Base-by-base conservation (phyloP, 2,888 invertebrate genomes). In the Xylota segnis region DNA sequence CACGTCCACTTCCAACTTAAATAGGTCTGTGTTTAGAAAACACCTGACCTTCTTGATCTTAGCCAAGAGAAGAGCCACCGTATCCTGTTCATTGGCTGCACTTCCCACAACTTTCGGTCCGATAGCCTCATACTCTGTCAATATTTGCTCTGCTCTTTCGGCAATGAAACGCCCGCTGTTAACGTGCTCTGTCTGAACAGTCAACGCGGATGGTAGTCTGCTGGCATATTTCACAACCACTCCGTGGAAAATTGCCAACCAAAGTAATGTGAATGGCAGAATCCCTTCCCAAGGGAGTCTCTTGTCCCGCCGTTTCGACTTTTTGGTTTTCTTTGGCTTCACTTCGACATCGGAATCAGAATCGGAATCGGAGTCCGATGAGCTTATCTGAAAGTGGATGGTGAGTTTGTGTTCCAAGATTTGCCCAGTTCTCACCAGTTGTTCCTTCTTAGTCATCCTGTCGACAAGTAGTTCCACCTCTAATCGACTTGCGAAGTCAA, bases 51-150 rank as follows among this genome's bases (percentile, higher is more conserved):
- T 87, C 34, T 89, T 89, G 5, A 91, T 82, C 58, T 90, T 88
- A 5, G 88, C 63, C 2, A 86, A 88, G 58, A 89, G 88, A 92
- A 94, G 93, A 74, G 93, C 92, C 0, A 95, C 93, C 0, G 95
- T 94, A 1, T 92, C 88, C 12, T 94, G 93, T 92, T 96, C 96
- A 92, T 96, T 96, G 87, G 94, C 95, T 79, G 94, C 92, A 89
- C 96, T 96, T 6, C 96, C 96, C 18, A 94, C 94, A 1, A 95
- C 94, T 87, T 95, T 93, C 1, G 96, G 95, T 0, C 96, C 96
- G 61, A 96, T 92, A 45, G 93, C 92, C 6, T 95, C 95, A 29
- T 96, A 92, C 54, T 93, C 92, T 29, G 93, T 91, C 18, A 96
- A 92, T 89, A 95, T 93, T 83, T 93, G 91, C 87, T 94, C 92